phyloP scores from a whole-genome alignment of 35 echinoderm and acorn worm species.

The Amphiura filiformis region DNA sequence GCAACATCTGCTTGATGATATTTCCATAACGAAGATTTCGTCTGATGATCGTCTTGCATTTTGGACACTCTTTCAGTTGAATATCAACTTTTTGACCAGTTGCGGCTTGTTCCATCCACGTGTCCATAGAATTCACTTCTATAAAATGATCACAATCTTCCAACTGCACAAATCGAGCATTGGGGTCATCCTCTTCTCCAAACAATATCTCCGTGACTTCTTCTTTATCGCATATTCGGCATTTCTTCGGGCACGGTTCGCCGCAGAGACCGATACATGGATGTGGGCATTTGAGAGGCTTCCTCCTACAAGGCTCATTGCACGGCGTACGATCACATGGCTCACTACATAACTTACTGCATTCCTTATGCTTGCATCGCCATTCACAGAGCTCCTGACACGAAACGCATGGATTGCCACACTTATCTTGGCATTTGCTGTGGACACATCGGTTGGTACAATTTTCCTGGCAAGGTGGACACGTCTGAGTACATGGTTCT shows the following conservation, averaged over 20 bases:
- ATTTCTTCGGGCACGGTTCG: constrained; percentile 64
- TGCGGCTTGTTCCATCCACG: background rate
- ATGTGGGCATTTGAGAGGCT: constrained; percentile 41
- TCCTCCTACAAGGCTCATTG: constrained; percentile 15
- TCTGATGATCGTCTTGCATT: constrained; percentile 19
- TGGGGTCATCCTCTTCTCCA: background rate
- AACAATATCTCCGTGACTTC: constrained; percentile 12
- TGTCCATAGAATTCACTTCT: background rate
- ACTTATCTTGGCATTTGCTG: background rate
- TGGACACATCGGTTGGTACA: background rate
- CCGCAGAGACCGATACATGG: constrained; percentile 73
- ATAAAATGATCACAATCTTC: constrained; percentile 1
- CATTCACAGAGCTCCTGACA: background rate
- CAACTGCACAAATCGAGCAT: background rate
- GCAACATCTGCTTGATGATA: background rate
- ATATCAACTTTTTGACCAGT: background rate
- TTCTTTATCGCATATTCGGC: constrained; percentile 64
- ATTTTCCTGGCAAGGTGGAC: background rate
- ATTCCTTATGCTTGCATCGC: constrained; percentile 9
- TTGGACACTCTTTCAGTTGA: background rate
- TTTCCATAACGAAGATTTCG: background rate
- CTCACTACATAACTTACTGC: constrained; percentile 3
- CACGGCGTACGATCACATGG: background rate
- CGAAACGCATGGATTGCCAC: background rate
- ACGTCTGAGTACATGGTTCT: background rate